A percentile compares a stretch with the other conserved stretches of the same genome.
Evolutionary conservation across 2,888 invertebrate species (phyloP).

Genomic region (Chalcosyrphus nemorum): DNA sequence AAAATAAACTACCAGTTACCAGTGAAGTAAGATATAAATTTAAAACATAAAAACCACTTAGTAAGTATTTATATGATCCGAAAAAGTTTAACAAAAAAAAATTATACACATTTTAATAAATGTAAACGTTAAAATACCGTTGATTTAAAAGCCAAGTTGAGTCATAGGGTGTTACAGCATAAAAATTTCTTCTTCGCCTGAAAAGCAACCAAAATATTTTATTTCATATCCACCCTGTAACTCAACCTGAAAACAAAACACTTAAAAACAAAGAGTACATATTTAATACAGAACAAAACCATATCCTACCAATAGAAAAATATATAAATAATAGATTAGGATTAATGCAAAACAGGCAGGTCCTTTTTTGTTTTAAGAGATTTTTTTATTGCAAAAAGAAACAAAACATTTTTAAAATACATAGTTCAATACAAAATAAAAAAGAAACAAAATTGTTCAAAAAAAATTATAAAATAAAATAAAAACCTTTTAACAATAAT

Average conservation of each 20-base stretch:
- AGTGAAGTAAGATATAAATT: constrained; percentile 16
- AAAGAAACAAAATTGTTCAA: constrained; percentile 9
- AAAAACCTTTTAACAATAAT: constrained; percentile 27
- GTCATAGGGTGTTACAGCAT: not conserved
- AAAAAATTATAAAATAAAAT: constrained; percentile 24
- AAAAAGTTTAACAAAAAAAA: not conserved
- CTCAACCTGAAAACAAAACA: constrained; percentile 1
- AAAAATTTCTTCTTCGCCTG: no score
- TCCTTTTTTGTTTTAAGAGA: constrained; percentile 64
- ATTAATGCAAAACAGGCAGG: constrained; percentile 71
- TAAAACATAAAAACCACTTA: not conserved
- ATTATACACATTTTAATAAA: not conserved
- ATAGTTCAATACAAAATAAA: constrained; percentile 30
- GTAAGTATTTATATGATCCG: constrained; percentile 22
- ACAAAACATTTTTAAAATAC: constrained; percentile 41
- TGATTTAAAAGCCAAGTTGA: not conserved
- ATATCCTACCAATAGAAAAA: constrained; percentile 10
- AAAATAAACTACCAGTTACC: constrained; percentile 26
- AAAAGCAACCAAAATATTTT: no score
- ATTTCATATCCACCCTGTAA: not conserved
- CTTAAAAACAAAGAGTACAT: not conserved
- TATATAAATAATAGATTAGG: constrained; percentile 44
- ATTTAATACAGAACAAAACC: not conserved
- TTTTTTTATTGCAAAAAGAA: constrained; percentile 43
- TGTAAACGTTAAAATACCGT: not conserved